Evolutionary conservation across 2,888 invertebrate species (phyloP).

Genomic region (Phortica magna): DNA sequence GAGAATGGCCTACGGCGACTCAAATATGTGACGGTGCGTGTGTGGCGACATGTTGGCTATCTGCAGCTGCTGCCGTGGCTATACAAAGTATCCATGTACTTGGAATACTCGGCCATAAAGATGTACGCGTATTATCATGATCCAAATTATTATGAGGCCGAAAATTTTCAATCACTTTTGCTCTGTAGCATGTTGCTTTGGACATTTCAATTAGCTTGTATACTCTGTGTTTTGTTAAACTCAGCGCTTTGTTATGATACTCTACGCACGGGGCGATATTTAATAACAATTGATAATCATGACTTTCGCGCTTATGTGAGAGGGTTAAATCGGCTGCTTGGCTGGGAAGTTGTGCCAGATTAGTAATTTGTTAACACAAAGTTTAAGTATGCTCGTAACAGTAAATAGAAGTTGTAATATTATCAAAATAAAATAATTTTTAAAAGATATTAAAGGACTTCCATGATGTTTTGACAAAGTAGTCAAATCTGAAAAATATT

Average conservation of each 20-base stretch:
- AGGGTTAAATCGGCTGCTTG: not conserved
- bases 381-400: not conserved
- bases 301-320: slow-evolving; percentile 4
- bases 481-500: too few relatives aligned
- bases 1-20: not conserved
- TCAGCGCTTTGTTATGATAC: not conserved
- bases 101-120: not conserved
- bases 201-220: not conserved
- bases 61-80: slow-evolving; percentile 8
- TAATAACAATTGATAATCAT: not conserved
- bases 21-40: not conserved
- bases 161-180: not conserved
- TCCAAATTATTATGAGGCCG: not conserved
- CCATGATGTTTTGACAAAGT: too few relatives aligned
- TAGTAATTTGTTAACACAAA: not conserved
- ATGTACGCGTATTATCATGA: not conserved
- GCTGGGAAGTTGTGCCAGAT: slow-evolving; percentile 1
- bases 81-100: not conserved
- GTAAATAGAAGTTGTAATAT: not conserved
- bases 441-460: too few relatives aligned
- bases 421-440: not conserved
- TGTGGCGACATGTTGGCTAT: slow-evolving; percentile 1
- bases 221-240: not conserved
- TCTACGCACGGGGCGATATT: not conserved
- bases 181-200: not conserved